Base-by-base conservation (phyloP, 2,113 vertebrate genomes). In the Hippocampus zosterae region DNA sequence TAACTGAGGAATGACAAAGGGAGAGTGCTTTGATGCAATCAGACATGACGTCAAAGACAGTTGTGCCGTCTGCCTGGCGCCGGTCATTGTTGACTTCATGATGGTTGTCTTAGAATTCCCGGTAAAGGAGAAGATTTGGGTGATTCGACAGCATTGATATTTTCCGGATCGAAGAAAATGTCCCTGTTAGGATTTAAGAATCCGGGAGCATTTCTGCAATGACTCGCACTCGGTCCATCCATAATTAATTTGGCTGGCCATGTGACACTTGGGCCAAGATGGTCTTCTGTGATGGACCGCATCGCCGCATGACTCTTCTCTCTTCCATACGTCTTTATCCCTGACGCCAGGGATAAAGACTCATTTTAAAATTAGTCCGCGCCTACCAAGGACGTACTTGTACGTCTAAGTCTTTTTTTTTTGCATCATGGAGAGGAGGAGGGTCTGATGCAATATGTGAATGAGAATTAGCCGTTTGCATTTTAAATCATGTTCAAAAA, bases 221-320 rank as follows among this genome's bases (percentile, higher is more conserved):
- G 74, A 70, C 61, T 61, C 78, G 67, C 70, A 73, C 55, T 67
- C n/a, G 64, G 23, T 57, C 40, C 65, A 78, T 85, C 44, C 76
- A 75, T 79, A 84, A 81, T 71, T 65, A 0, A 74, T 80, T 61
- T 68, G 12, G 52, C 19, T n/a, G 5, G 11, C 29, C 18, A 15
- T 33, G 44, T 53, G 19, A 67, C 48, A 67, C 19, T 50, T 67
- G 0, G 16, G 40, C n/a, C 2, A n/a, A 64, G 62, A 23, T 42
- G 41, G 19, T 18, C 10, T n/a, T 44, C 19, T 0, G 41, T 13
- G 19, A 10, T 25, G 33, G 40, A n/a, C 18, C 42, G 41, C 42
- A 19, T 23, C 25, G 12, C 41, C 23, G 18, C 44, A 48, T 65
- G 46, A 48, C 63, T 25, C n/a, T 16, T 8, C 42, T 15, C 1